These are phyloP conservation scores for Leucophenga montana DNA, from an alignment of 2,888 invertebrate species.

Conservation along the genomic window DNA sequence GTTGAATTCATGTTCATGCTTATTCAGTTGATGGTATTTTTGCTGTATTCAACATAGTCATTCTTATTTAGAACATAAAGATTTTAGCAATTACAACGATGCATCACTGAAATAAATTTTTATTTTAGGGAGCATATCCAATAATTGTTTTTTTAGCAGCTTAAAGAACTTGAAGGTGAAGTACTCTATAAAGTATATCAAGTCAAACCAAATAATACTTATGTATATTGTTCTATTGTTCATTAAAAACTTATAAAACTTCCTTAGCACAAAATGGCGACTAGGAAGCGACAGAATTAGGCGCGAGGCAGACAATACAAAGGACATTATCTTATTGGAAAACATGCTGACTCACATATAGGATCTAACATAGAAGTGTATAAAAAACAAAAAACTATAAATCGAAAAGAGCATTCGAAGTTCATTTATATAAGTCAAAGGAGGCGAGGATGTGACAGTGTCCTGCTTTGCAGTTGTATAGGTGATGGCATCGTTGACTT, in stretches of 20 bases:
- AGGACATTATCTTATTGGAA: slow-evolving; percentile 8
- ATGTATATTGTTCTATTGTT: too few species aligned
- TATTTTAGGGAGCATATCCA: too few species aligned
- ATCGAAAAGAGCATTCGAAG: slow-evolving; percentile 64
- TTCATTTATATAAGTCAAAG: slow-evolving; percentile 34
- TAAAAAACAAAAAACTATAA: slow-evolving; percentile 3
- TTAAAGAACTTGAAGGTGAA: too few species aligned
- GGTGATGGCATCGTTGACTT: slow-evolving; percentile 21
- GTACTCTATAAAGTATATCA: too few species aligned
- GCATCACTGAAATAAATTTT: too few species aligned
- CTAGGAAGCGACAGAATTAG: not conserved
- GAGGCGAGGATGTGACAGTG: slow-evolving; percentile 1
- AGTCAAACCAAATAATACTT: too few species aligned
- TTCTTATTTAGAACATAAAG: too few species aligned
- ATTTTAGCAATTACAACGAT: too few species aligned
- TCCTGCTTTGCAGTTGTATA: slow-evolving; percentile 8
- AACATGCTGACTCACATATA: slow-evolving; percentile 49
- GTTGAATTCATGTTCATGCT: too few species aligned
- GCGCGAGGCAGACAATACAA: slow-evolving; percentile 5
- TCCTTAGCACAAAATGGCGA: not conserved
- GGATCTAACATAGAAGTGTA: slow-evolving; percentile 16
- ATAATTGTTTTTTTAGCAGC: too few species aligned
- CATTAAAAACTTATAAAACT: not conserved
- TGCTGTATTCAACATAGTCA: too few species aligned
- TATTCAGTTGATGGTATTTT: too few species aligned